Conservation (phyloP, 2,113 vertebrate species). For the Catharus minimus region DNA sequence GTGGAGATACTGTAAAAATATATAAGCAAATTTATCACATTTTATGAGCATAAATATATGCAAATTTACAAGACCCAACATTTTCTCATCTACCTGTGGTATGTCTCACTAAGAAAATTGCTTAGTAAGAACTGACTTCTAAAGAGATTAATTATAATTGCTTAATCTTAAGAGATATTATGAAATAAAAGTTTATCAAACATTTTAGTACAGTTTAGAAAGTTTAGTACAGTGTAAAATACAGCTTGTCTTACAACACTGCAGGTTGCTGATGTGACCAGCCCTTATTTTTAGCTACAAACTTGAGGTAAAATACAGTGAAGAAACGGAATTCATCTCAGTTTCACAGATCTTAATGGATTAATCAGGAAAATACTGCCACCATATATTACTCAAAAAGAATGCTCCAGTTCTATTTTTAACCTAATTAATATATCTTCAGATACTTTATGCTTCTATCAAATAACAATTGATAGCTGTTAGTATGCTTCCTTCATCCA, state of each 20-base stretch:
- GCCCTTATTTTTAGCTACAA: background rate
- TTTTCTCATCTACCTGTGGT: background rate
- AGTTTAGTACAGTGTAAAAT: background rate
- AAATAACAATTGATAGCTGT: background rate
- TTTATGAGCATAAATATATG: background rate
- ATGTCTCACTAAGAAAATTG: background rate
- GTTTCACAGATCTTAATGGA: background rate
- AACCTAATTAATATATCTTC: background rate
- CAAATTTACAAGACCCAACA: background rate
- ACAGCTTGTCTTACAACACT: background rate
- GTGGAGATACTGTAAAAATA: background rate
- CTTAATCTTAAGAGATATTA: conserved; percentile 15
- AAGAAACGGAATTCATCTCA: background rate
- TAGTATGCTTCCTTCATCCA: background rate
- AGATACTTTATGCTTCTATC: background rate
- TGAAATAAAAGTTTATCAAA: background rate
- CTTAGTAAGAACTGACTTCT: background rate
- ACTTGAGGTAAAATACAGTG: background rate
- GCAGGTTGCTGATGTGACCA: background rate
- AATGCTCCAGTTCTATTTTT: background rate
- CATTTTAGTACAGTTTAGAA: background rate
- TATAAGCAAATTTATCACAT: background rate
- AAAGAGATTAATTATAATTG: background rate
- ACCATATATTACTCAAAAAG: background rate
- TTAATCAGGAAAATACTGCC: background rate